Percentiles rank a stretch among this genome's conserved stretches.
Conservation (phyloP, 2,113 vertebrate genomes). For the Paedocypris sp. region DNA sequence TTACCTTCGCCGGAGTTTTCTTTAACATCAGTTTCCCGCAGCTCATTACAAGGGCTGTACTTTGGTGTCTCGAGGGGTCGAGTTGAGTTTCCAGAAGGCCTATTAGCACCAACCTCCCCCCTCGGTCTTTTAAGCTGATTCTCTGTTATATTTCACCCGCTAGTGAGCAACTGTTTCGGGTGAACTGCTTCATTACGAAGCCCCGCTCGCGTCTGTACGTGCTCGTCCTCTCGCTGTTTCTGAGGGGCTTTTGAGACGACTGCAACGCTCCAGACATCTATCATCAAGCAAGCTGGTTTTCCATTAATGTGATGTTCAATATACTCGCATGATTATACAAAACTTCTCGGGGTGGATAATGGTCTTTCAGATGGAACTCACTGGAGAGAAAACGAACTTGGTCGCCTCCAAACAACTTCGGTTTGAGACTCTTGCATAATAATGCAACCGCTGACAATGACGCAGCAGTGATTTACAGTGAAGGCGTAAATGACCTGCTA, state of each 20-base stretch:
- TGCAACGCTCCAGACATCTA: background rate
- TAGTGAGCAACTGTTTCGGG: background rate
- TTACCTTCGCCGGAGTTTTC: constrained; percentile 39
- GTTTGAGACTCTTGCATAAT: too few species aligned
- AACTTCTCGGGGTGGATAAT: background rate
- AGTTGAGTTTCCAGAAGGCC: constrained; percentile 14
- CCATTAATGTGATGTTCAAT: background rate
- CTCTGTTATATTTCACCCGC: constrained; percentile 8
- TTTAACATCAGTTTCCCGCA: constrained; percentile 34
- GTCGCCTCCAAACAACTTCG: background rate
- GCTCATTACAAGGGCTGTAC: constrained; percentile 23
- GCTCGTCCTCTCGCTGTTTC: background rate
- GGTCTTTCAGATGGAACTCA: background rate
- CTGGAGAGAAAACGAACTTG: background rate
- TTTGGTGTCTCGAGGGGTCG: constrained; percentile 8
- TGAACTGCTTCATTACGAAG: constrained; percentile 7
- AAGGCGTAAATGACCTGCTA: too few species aligned
- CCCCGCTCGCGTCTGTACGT: background rate
- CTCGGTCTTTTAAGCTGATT: background rate
- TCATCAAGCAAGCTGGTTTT: background rate
- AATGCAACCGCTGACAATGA: too few species aligned
- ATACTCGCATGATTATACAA: background rate
- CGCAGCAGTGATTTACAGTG: too few species aligned
- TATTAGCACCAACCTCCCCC: constrained; percentile 1
- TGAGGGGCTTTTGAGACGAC: background rate